Evolutionary conservation across 2,113 vertebrate species (phyloP), one percentile per base, ranked within the genome.

Genomic region (Piaya cayana): DNA sequence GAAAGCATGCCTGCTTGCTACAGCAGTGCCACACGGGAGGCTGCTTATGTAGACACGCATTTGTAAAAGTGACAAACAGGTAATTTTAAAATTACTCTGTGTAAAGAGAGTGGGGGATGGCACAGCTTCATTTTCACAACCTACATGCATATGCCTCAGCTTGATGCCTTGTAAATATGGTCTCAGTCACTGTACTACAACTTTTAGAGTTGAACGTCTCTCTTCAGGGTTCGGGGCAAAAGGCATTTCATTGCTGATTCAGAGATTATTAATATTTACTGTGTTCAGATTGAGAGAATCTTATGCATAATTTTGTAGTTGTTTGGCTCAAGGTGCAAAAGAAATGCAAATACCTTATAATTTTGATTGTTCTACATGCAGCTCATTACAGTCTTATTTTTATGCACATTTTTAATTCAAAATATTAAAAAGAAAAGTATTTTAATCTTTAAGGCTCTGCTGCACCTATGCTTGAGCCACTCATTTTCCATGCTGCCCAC

Each of bases 231-330:
- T 90, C 45, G 74, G 89, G 88, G 85, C 62, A 92, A 79, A 79
- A 96, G 90, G 59, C 42, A 69, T 92, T 92, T 96, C 81, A 82
- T 56, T 95, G 76, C 87, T 82, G 95, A 95, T 95, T 92, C 90
- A 56, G 45, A 93, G 80, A 94, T 95, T 97, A 95, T 97, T 97
- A 96, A 96, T 97, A 95, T 92, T 96, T 95, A 90, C 86, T 93
- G 53, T 90, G 94, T 96, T 96, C 94, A 91, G 60, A 96, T 78
- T 95, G 93, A 93, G 65, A 92, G 92, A 96, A 93, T 92, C 45
- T 84, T 95, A 76, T 93, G 87, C 75, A 96, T 97, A 71, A 96
- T 95, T 95, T 94, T 87, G 82, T 92, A 91, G 86, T 80, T 96
- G n/a, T 96, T 94, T 88, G 95, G 89, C 95, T 93, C 80, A 91